Conservation (phyloP, 2,113 vertebrate species). For the Ceyx melanurus region DNA sequence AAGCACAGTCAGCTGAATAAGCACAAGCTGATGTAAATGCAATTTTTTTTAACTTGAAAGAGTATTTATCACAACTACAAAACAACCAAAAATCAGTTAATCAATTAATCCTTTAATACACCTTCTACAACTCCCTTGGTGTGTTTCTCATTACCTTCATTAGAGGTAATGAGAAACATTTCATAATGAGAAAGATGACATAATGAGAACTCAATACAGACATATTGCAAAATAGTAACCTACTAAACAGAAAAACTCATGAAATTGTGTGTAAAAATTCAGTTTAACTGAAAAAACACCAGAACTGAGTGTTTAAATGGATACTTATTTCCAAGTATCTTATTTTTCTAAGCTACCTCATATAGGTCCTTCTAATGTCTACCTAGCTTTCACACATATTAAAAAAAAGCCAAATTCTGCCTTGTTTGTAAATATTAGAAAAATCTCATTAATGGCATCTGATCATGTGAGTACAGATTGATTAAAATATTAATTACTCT, state of each 20-base stretch:
- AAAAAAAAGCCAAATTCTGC: background rate
- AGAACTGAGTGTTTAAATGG: background rate
- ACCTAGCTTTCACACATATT: background rate
- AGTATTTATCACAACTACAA: background rate
- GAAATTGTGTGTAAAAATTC: background rate
- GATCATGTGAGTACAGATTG: background rate
- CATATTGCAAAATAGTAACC: background rate
- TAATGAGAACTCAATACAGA: background rate
- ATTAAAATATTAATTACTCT: background rate
- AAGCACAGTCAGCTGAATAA: conserved; percentile 9
- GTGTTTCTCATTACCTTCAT: background rate
- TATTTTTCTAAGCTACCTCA: background rate
- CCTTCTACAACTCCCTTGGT: background rate
- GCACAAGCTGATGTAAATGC: background rate
- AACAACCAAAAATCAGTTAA: background rate
- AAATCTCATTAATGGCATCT: background rate
- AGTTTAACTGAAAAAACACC: background rate
- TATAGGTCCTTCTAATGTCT: background rate
- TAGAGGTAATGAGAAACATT: background rate
- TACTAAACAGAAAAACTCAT: background rate
- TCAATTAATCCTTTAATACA: background rate
- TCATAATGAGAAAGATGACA: too few species aligned
- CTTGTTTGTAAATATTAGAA: background rate
- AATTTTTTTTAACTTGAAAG: background rate
- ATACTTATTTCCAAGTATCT: too few species aligned